Evolutionary conservation across 2,888 invertebrate genomes (phyloP).

Genomic region (Ophion ventricosus): DNA sequence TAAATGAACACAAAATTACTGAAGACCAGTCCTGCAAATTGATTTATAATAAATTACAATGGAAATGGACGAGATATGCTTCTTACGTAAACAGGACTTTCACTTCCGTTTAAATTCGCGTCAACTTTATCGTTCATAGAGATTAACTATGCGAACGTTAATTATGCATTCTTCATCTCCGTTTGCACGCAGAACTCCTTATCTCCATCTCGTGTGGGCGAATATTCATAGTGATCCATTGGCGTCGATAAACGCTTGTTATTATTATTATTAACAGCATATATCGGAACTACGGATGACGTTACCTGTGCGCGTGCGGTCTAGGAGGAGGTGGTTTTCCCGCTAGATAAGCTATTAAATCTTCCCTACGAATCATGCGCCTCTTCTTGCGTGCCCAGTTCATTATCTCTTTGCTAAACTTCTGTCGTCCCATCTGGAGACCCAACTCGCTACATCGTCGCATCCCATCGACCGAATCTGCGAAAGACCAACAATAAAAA

Average conservation of each 20-base stretch:
- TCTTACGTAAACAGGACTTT: background rate
- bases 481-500: slow-evolving; percentile 44
- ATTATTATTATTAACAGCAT: background rate
- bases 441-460: slow-evolving; percentile 89
- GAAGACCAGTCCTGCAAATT: too few relatives aligned
- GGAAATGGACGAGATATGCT: too few relatives aligned
- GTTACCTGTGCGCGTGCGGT: slow-evolving; percentile 84
- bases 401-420: slow-evolving; percentile 89
- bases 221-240: background rate
- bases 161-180: background rate
- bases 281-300: background rate
- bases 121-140: background rate
- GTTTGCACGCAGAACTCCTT: background rate
- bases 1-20: too few relatives aligned
- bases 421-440: slow-evolving; percentile 89
- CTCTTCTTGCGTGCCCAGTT: slow-evolving; percentile 91
- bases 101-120: background rate
- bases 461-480: slow-evolving; percentile 90
- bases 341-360: slow-evolving; percentile 90
- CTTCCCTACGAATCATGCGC: slow-evolving; percentile 90
- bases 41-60: too few relatives aligned
- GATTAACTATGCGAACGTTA: background rate
- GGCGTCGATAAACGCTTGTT: background rate
- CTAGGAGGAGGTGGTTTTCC: slow-evolving; percentile 88
- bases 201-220: background rate